Percentiles rank a stretch among this genome's conserved stretches.
These are phyloP conservation scores for Sminthurinus signatus DNA, from an alignment of 1,140 invertebrate genomes.

Conservation along the genomic window DNA sequence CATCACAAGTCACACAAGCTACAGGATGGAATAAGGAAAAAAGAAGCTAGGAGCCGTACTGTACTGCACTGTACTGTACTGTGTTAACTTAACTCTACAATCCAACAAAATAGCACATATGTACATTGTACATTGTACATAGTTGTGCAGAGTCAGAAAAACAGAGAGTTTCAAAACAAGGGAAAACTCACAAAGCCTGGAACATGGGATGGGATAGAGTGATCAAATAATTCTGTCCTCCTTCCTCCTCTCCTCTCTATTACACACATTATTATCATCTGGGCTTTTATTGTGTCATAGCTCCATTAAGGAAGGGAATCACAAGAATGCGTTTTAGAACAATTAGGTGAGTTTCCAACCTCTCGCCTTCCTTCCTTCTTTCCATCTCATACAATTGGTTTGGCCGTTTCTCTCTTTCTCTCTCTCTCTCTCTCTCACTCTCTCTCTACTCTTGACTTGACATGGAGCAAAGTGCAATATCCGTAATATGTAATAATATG, in stretches of 20 bases:
- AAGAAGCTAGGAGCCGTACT: no score
- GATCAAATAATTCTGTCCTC: not conserved
- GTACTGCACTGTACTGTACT: no score
- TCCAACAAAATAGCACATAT: no score
- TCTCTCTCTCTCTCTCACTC: no score
- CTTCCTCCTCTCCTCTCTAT: not conserved
- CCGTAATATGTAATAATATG: no score
- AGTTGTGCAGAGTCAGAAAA: not conserved
- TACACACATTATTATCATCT: not conserved
- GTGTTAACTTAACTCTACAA: no score
- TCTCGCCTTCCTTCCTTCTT: not conserved
- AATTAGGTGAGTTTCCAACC: no score
- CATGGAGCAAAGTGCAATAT: no score
- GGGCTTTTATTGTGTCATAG: conserved; percentile 3
- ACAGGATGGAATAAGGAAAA: no score
- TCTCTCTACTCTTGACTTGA: no score
- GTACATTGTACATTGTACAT: no score
- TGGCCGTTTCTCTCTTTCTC: not conserved
- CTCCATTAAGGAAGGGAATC: not conserved
- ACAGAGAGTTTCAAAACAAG: not conserved
- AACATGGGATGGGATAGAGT: not conserved
- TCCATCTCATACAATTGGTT: not conserved
- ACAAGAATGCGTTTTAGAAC: conserved; percentile 4
- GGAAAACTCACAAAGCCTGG: not conserved
- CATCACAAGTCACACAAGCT: no score